Percentiles rank a stretch among this genome's conserved stretches.
Conservation (phyloP, 2,888 invertebrate species). For the Digitonthophagus gazella region DNA sequence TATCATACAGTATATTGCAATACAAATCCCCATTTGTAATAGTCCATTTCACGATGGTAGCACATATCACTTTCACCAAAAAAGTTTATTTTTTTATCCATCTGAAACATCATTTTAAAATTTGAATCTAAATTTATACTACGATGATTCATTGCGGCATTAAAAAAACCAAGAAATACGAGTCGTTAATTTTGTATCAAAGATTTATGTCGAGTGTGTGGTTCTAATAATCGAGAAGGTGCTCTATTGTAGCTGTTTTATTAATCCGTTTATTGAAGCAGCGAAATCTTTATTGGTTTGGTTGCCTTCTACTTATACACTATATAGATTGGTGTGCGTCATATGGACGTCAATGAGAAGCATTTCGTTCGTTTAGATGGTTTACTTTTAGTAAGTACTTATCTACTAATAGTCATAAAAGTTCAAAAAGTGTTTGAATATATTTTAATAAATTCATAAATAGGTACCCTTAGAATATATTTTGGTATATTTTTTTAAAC, state of each 20-base stretch:
- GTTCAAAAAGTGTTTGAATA: too few species aligned
- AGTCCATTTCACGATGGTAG: not conserved
- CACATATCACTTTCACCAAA: not conserved
- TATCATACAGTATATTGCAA: not conserved
- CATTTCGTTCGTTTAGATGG: not conserved
- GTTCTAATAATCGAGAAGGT: not conserved
- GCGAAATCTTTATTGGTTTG: not conserved
- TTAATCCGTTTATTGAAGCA: not conserved
- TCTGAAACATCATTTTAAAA: not conserved
- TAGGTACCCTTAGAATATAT: too few species aligned
- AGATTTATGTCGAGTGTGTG: not conserved
- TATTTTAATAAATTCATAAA: too few species aligned
- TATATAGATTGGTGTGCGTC: not conserved
- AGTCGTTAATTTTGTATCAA: not conserved
- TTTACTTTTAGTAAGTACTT: not conserved
- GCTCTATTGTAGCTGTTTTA: not conserved
- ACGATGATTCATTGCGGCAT: not conserved
- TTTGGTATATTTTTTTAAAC: too few species aligned
- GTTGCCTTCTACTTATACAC: not conserved
- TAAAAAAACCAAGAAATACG: not conserved
- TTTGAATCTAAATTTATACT: not conserved
- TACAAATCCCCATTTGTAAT: not conserved
- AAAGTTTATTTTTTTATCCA: not conserved
- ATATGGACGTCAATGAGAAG: not conserved
- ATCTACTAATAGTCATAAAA: not conserved